phyloP scores from a whole-genome alignment of 2,888 invertebrate species.

The Agonopterix subpropinquella region DNA sequence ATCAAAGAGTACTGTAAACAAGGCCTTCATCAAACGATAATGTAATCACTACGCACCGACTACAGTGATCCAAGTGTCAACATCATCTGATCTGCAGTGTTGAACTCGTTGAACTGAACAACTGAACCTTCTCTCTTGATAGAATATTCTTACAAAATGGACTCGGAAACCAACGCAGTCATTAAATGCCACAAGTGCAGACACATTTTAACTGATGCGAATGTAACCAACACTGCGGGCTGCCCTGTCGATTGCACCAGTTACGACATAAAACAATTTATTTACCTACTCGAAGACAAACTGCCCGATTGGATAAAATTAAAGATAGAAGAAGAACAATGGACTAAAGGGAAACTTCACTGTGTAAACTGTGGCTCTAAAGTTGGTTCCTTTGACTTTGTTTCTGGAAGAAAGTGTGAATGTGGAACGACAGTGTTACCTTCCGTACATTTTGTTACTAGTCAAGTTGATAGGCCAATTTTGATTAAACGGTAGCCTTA shows the following conservation, averaged over 20 bases:
- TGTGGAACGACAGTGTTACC: constrained; percentile 74
- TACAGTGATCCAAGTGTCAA: too few relatives aligned
- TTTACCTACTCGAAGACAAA: constrained; percentile 74
- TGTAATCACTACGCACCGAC: too few relatives aligned
- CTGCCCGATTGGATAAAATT: constrained; percentile 74
- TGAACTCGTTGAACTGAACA: too few relatives aligned
- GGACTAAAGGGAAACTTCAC: constrained; percentile 81
- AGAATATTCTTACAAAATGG: too few relatives aligned
- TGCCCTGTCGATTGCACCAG: constrained; percentile 35
- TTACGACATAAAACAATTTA: constrained; percentile 42
- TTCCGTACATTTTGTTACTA: constrained; percentile 76
- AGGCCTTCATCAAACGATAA: too few relatives aligned
- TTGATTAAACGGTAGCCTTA: too few relatives aligned
- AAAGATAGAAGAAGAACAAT: constrained; percentile 71
- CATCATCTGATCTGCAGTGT: too few relatives aligned
- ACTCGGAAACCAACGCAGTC: too few relatives aligned
- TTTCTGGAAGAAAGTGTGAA: constrained; percentile 78
- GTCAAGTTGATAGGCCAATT: constrained; percentile 76
- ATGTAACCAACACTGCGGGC: constrained; percentile 23
- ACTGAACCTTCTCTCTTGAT: too few relatives aligned
- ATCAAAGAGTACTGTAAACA: too few relatives aligned
- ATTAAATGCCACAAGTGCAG: constrained; percentile 67
- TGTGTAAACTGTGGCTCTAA: constrained; percentile 77
- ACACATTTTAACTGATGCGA: constrained; percentile 38
- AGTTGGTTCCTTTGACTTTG: constrained; percentile 81